Evolutionary conservation across 2,113 vertebrate genomes (phyloP), one percentile per base, ranked within the genome.

Genomic region (Thymallus thymallus): DNA sequence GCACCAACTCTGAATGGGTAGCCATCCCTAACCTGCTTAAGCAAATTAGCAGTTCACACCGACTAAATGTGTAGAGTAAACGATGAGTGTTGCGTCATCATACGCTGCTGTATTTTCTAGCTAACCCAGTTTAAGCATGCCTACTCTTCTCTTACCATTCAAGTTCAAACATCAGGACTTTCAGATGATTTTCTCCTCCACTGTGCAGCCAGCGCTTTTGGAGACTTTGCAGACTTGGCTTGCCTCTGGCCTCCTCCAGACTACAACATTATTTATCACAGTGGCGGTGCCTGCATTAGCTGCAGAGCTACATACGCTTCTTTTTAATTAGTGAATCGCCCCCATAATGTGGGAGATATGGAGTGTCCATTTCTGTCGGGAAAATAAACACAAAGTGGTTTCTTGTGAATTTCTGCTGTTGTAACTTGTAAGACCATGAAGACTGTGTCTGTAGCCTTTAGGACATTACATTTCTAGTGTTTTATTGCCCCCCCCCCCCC

Each of bases 281-380:
- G 14, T 64, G 51, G 62, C 5, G 4, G 23, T 29, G 62, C 62
- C 62, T 64, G 62, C 62, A 64, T 26, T 26, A 64, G 23, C 14
- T 14, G 14, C 13, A 14, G 26, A 29, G 62, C 16, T 64, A 64
- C 62, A 64, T 24, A 64, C 14, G 26, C 62, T 64, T 64, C 0
- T 26, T 64, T 64, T 30, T 64, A 30, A 64, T 64, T 29, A 64
- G 23, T 64, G 62, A 64, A 64, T 64, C 62, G 24, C 26, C 26
- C 23, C 26, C 4, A 26, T 64, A 30, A 64, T 30, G 62, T 16
- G 62, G 16, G 23, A 64, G 14, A 29, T 64, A 64, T 26, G 62
- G 62, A 30, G 26, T 13, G 62, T 30, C 51, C 51, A 55, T 55
- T 55, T 55, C 51, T 55, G 13, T 55, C 5, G 51, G 51, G 51